Evolutionary conservation across 2,797 vertebrate genomes (phyloP), one percentile per base, ranked within the genome.

Genomic region (Acanthurus leucopareius): DNA sequence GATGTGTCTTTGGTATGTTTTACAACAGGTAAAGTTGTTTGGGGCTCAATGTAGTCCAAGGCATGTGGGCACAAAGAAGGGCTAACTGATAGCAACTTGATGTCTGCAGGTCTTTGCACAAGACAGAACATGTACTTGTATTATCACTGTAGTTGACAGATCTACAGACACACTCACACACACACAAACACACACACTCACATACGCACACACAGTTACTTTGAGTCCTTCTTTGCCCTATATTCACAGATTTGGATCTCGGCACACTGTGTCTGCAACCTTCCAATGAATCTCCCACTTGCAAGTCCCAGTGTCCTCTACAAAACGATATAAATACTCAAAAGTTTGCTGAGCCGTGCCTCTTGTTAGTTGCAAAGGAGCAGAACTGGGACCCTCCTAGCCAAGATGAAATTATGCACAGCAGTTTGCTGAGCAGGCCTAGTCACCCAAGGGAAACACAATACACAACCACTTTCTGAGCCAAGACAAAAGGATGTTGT

Each of bases 31-130:
- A 28, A 63, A 60, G 44, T 81, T 75, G 68, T 76, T 74, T 70
- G 75, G 73, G 75, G 51, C 28, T 71, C 75, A 67, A 86, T 75
- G 80, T 72, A 79, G 73, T 84, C 70, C 5, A 28, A 58, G 73
- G 74, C 81, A 88, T 92, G 84, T 19, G 48, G 84, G 77, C 59
- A 80, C 73, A 73, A 66, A 65, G 47, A 67, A 45, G 49, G 77
- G 77, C 48, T 60, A 53, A 71, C 75, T 83, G 87, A 86, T 88
- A 72, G 86, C 63, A 83, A 89, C 86, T 66, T 75, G 65, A 89
- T 81, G 74, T 92, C 89, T 89, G 82, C 77, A 79, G 61, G 70
- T 82, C 79, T 89, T 68, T 85, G 59, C 68, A 82, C 89, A 90
- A 86, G 93, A 92, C 71, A 19, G 79, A 87, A 88, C 91, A 82